Evolutionary conservation across 1,140 invertebrate species (phyloP), one percentile per base, ranked within the genome.

Genomic region (Bemisia tabaci): DNA sequence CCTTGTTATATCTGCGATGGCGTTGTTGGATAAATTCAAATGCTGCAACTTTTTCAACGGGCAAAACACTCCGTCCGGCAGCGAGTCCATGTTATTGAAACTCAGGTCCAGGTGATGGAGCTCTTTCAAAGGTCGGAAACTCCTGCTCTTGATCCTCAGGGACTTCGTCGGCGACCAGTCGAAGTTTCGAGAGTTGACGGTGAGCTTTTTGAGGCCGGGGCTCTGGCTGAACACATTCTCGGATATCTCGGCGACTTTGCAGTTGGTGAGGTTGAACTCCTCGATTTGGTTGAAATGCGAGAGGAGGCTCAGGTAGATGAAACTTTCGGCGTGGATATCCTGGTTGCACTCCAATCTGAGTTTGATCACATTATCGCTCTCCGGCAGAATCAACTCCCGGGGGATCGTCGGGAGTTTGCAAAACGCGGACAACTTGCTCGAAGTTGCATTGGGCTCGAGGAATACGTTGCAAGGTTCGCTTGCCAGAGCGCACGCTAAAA

Each of bases 21-120:
- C 84, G 77, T 94, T 94, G 24, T 84, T 81, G 12, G 90, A 92
- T 67, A 94, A 80, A 79, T 95, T 94, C 24, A 96, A 79, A 62
- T 85, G 83, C 72, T 89, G 88, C 5, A 96, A 79, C 73, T 88
- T 90, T 63, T 82, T 81, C 67, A 95, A 77, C 2, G 85, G 82
- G 74, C 91, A 93, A 64, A 93, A 85, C 27, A 87, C 81, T 59
- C 84, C 85, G 17, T 84, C 83, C 1, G 91, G 89, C 69, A 94
- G 74, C 1, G 84, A 81, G 64, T 85, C 81, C 62, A 95, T 84
- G 77, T 93, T 92, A 77, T 92, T 94, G 74, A 89, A 84, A 63
- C 85, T 82, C 69, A 95, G 78, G 79, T 94, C 87, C 67, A 95
- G 80, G 21, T 82, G 82, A 71, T 90, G 88, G 26, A 93, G 77